Evolutionary conservation across 1,140 invertebrate genomes (phyloP).

Genomic region (Zaprionus capensis): DNA sequence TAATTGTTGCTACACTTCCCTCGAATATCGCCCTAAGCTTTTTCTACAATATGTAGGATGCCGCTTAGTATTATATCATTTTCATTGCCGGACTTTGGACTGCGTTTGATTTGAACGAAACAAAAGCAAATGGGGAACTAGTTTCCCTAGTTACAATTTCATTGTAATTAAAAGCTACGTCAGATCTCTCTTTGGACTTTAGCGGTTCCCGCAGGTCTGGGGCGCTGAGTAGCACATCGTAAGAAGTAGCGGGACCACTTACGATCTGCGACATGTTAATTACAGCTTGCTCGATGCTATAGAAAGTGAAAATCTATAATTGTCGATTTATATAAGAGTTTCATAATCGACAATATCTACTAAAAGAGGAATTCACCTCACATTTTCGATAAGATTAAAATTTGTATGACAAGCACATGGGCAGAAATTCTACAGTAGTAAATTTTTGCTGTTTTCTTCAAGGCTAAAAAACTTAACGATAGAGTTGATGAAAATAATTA

Average conservation of each 20-base stretch:
- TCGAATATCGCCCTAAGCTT: slow-evolving; percentile 16
- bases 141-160: slow-evolving; percentile 27
- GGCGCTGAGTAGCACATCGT: slow-evolving; percentile 35
- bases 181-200: slow-evolving; percentile 37
- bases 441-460: neutral
- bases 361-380: slow-evolving; percentile 41
- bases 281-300: neutral
- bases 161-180: slow-evolving; percentile 49
- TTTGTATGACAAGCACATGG: slow-evolving; percentile 20
- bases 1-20: slow-evolving; percentile 49
- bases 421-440: slow-evolving; percentile 19
- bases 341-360: slow-evolving; percentile 56
- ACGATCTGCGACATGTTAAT: neutral
- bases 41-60: slow-evolving; percentile 1
- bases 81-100: slow-evolving; percentile 56
- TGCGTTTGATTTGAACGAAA: slow-evolving; percentile 44
- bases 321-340: slow-evolving; percentile 61
- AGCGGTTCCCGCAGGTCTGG: slow-evolving; percentile 28
- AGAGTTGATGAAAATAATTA: neutral
- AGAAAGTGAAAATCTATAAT: slow-evolving; percentile 31
- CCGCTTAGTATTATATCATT: slow-evolving; percentile 47
- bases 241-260: neutral
- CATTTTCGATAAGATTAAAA: slow-evolving; percentile 57
- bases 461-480: slow-evolving; percentile 1
- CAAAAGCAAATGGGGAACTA: slow-evolving; percentile 52